These are phyloP conservation scores for Etia nguti DNA, from an alignment of 2,113 vertebrate species.

Conservation along the genomic window DNA sequence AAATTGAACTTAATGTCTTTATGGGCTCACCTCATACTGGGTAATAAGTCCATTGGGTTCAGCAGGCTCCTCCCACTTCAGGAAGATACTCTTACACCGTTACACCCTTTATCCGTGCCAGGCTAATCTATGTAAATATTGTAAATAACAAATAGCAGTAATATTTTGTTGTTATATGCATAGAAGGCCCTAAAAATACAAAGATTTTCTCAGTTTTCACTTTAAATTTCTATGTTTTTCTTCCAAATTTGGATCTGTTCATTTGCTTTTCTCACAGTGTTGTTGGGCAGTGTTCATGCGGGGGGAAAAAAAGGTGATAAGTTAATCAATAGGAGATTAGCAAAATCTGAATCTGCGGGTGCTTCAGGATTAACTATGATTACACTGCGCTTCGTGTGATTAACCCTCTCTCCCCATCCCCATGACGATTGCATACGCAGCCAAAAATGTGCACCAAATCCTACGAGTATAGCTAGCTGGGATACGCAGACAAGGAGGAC, in stretches of 20 bases:
- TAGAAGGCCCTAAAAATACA: background rate
- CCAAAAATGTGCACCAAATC: background rate
- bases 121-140: background rate
- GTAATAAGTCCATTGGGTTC: conserved; percentile 95
- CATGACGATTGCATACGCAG: background rate
- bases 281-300: background rate
- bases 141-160: background rate
- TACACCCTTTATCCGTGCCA: background rate
- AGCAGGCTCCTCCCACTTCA: conserved; percentile 95
- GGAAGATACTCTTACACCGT: conserved; percentile 70
- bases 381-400: background rate
- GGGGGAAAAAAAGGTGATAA: background rate
- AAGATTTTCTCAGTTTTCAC: background rate
- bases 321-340: background rate
- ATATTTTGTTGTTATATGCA: background rate
- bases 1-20: background rate
- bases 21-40: conserved; percentile 85
- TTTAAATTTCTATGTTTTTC: background rate
- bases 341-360: background rate
- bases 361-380: background rate
- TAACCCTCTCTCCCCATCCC: background rate
- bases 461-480: background rate
- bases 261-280: background rate
- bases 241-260: background rate
- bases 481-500: background rate